Conservation (phyloP, 2,888 invertebrate species). For the Drosophila nr. medialis region DNA sequence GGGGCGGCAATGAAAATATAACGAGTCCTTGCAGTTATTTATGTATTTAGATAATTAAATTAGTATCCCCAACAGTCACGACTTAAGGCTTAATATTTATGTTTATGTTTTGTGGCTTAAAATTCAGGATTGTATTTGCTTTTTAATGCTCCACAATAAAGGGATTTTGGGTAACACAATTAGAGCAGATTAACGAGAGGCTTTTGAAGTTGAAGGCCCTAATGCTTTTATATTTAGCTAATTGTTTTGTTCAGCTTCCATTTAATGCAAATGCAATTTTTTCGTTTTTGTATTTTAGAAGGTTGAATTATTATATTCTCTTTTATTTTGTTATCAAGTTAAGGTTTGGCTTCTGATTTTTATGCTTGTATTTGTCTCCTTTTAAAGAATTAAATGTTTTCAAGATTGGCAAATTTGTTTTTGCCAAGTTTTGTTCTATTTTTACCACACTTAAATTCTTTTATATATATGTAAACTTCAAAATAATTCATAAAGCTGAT, state of each 20-base stretch:
- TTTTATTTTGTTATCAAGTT: not conserved
- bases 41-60: constrained; percentile 28
- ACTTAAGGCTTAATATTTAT: not conserved
- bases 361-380: not conserved
- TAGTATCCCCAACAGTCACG: constrained; percentile 11
- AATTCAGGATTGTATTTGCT: not conserved
- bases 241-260: not conserved
- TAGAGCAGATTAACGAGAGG: not conserved
- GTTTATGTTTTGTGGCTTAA: constrained; percentile 2
- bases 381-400: not conserved
- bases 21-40: constrained; percentile 4
- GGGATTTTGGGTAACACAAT: not conserved
- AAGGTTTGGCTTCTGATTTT: not conserved
- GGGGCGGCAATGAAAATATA: not conserved
- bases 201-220: not conserved
- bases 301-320: not conserved
- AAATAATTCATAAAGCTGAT: not conserved
- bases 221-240: not conserved
- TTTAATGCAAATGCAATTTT: not conserved
- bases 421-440: not conserved
- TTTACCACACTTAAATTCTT: not conserved
- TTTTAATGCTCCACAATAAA: not conserved
- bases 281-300: not conserved
- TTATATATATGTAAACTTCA: not conserved
- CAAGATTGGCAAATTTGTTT: not conserved